A percentile compares a stretch with the other conserved stretches of the same genome.
Conservation (phyloP, 2,888 invertebrate species). For the Dyspetes luteomarginatus region DNA sequence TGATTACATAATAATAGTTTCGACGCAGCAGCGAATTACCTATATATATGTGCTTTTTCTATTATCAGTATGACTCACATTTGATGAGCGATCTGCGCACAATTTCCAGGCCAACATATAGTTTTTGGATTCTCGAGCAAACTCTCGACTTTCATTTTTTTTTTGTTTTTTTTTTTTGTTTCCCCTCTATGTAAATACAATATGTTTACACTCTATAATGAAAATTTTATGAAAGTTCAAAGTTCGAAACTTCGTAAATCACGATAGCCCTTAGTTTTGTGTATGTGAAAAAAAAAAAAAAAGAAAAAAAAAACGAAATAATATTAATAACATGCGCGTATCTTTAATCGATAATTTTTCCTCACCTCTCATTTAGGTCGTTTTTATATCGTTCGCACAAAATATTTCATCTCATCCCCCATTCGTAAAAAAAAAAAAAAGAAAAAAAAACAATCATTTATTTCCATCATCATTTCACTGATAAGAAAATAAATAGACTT, state of each 20-base stretch:
- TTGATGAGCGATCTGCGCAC: slow-evolving; percentile 10
- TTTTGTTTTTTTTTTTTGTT: neutral
- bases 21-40: slow-evolving; percentile 16
- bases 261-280: no score
- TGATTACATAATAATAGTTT: slow-evolving; percentile 26
- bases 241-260: no score
- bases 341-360: no score
- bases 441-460: no score
- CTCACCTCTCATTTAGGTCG: no score
- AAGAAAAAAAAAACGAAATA: neutral
- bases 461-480: no score
- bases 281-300: slow-evolving; percentile 13
- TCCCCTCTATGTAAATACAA: neutral
- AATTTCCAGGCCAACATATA: slow-evolving; percentile 4
- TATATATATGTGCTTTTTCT: neutral
- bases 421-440: no score
- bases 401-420: no score
- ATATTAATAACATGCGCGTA: no score
- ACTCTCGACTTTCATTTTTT: neutral
- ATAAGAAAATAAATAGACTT: no score
- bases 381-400: no score
- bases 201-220: neutral
- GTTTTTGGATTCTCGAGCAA: neutral
- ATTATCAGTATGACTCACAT: slow-evolving; percentile 38
- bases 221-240: neutral